A percentile compares a stretch with the other conserved stretches of the same genome.
Evolutionary conservation across 1,140 invertebrate species (phyloP).

Genomic region (Agrilus planipennis): DNA sequence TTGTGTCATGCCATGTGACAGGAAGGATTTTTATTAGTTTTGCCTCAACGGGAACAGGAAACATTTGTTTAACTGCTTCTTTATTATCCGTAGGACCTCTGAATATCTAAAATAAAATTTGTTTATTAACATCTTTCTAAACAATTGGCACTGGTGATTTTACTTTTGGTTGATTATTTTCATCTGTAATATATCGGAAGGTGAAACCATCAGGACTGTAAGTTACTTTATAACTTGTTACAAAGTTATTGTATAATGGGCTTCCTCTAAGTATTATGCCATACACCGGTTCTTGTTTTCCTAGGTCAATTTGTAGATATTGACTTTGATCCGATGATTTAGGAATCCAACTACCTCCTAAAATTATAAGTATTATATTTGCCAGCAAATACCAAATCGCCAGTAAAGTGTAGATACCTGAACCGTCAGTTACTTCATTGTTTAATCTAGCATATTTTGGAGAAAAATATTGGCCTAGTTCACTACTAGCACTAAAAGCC

Average conservation of each 20-base stretch:
- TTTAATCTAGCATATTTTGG: constrained; percentile 41
- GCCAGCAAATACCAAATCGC: not conserved
- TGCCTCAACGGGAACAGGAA: constrained; percentile 57
- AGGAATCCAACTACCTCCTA: constrained; percentile 53
- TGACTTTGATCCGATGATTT: constrained; percentile 41
- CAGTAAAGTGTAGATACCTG: constrained; percentile 25
- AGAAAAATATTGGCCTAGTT: constrained; percentile 33
- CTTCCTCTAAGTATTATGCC: constrained; percentile 58
- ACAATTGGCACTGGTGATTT: too few species aligned
- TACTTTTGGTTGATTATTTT: constrained; percentile 13
- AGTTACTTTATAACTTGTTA: constrained; percentile 61
- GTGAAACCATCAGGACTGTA: constrained; percentile 38
- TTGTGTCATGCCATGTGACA: constrained; percentile 60
- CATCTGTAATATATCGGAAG: constrained; percentile 20
- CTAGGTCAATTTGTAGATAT: constrained; percentile 60
- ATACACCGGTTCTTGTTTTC: constrained; percentile 50
- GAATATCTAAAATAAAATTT: constrained; percentile 44
- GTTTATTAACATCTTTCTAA: too few species aligned
- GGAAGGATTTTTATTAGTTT: constrained; percentile 57
- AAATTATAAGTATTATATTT: constrained; percentile 6
- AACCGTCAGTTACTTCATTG: constrained; percentile 24
- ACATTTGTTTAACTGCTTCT: constrained; percentile 48
- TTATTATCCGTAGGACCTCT: constrained; percentile 53
- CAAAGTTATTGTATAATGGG: constrained; percentile 50
- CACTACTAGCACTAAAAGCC: constrained; percentile 48